Evolutionary conservation across 1,140 invertebrate species (phyloP).

Genomic region (Tachypleus tridentatus): DNA sequence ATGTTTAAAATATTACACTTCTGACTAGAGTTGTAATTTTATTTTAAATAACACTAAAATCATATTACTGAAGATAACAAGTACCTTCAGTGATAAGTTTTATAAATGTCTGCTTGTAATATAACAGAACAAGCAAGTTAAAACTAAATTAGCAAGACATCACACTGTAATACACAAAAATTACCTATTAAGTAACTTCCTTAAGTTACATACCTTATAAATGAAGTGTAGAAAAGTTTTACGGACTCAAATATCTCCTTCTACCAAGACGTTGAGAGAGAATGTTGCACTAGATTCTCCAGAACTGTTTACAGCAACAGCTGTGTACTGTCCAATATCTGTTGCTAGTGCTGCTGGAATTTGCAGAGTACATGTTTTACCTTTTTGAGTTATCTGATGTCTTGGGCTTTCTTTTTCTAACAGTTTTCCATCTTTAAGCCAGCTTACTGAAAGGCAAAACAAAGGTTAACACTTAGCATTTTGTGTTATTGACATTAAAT

Average conservation of each 20-base stretch:
- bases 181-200: too few species aligned
- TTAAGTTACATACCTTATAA: too few species aligned
- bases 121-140: too few species aligned
- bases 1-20: too few species aligned
- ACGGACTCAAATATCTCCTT: slow-evolving; percentile 22
- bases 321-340: slow-evolving; percentile 81
- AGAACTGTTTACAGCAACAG: slow-evolving; percentile 70
- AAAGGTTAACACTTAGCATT: not conserved
- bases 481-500: not conserved
- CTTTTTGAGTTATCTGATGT: slow-evolving; percentile 66
- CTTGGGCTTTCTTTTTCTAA: slow-evolving; percentile 54
- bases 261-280: slow-evolving; percentile 58
- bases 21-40: too few species aligned
- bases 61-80: too few species aligned
- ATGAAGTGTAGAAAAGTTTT: too few species aligned
- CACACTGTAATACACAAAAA: too few species aligned
- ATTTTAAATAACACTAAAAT: too few species aligned
- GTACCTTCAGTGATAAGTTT: too few species aligned
- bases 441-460: slow-evolving; percentile 39
- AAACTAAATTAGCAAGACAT: too few species aligned
- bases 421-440: slow-evolving; percentile 82
- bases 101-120: too few species aligned
- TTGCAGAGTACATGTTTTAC: slow-evolving; percentile 54
- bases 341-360: slow-evolving; percentile 59
- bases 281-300: slow-evolving; percentile 62